phyloP scores from a whole-genome alignment of 2,888 invertebrate genomes.

The Latrodectus elegans region DNA sequence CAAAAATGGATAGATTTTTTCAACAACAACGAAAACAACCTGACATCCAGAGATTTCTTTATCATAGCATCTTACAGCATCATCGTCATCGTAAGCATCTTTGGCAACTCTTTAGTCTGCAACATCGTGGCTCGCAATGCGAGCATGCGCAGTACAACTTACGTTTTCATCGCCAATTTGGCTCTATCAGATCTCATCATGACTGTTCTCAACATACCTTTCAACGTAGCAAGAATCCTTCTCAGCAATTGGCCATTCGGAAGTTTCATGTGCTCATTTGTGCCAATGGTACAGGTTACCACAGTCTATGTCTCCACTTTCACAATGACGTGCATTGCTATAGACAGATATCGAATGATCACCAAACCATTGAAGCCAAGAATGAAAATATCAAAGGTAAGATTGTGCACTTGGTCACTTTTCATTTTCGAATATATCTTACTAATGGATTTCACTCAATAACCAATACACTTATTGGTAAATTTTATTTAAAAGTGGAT shows the following conservation, averaged over 20 bases:
- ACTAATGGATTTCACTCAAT: no score
- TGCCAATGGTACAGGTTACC: conserved; percentile 75
- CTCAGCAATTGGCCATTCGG: conserved; percentile 77
- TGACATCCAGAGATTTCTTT: conserved; percentile 41
- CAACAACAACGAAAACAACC: no score
- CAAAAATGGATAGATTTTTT: no score
- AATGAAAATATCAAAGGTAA: conserved; percentile 71
- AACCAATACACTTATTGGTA: no score
- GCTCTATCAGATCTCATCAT: conserved; percentile 76
- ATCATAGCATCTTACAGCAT: conserved; percentile 74
- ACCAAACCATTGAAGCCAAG: conserved; percentile 75
- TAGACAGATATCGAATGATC: conserved; percentile 76
- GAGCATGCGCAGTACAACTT: conserved; percentile 78
- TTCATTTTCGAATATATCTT: no score
- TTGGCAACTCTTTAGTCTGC: conserved; percentile 76
- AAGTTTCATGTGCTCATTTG: conserved; percentile 74
- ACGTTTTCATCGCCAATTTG: conserved; percentile 78
- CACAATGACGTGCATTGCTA: conserved; percentile 76
- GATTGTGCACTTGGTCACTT: not conserved
- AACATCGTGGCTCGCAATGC: conserved; percentile 77
- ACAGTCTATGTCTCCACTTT: conserved; percentile 76
- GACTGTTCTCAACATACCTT: conserved; percentile 76
- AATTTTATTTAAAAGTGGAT: no score
- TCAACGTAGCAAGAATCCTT: conserved; percentile 75
- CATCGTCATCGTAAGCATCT: conserved; percentile 76